phyloP scores from a whole-genome alignment of 2,797 vertebrate genomes.

The Loriculus beryllinus region DNA sequence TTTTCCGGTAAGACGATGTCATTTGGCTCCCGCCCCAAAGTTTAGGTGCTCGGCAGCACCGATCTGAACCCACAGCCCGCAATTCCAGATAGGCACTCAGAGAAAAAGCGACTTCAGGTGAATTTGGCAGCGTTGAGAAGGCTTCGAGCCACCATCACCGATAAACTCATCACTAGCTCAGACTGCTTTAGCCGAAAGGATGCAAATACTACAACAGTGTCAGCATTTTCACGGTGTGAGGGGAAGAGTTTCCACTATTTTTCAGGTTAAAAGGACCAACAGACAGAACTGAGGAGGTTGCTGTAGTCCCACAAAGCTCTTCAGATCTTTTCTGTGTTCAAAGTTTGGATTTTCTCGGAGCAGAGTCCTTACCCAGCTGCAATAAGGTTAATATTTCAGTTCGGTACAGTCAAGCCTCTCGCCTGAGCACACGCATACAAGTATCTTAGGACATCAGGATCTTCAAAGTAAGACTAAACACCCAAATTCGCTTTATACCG shows the following conservation, averaged over 20 bases:
- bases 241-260: neutral
- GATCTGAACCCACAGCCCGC: fast-evolving
- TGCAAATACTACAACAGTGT: fast-evolving
- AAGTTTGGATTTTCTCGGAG: neutral
- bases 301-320: neutral
- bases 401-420: fast-evolving
- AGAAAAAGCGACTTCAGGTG: neutral
- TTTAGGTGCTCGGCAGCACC: neutral
- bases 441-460: neutral
- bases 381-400: neutral
- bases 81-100: fast-evolving
- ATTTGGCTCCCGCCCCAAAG: neutral
- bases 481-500: neutral
- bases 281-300: neutral
- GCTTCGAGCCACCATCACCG: neutral
- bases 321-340: neutral
- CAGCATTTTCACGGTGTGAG: neutral
- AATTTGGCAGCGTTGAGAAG: neutral
- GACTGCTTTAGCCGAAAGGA: neutral
- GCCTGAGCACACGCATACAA: neutral
- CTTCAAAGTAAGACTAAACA: neutral
- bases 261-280: neutral
- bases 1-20: neutral
- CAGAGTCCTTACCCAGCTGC: neutral
- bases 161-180: neutral